Conservation (phyloP, 2,113 vertebrate genomes). For the Tachysurus fulvidraco region DNA sequence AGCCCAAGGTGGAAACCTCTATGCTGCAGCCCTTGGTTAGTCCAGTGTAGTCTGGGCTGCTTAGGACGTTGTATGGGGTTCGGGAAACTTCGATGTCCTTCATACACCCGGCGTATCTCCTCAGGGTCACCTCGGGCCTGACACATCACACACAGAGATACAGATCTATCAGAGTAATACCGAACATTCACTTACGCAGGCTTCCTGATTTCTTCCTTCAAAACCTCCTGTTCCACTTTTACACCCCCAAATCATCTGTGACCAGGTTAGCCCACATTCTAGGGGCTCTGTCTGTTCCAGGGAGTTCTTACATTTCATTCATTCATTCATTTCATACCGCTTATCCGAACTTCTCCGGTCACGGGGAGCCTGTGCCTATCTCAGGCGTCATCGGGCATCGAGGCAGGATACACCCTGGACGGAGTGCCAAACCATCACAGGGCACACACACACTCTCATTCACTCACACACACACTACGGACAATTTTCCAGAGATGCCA, state of each 20-base stretch:
- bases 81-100: constrained; percentile 95
- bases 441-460: too few relatives aligned
- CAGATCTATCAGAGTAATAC: neutral
- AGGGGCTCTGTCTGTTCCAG: neutral
- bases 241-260: neutral
- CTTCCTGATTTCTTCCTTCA: neutral
- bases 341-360: too few relatives aligned
- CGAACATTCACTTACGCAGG: too few relatives aligned
- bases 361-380: too few relatives aligned
- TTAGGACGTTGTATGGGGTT: constrained; percentile 91
- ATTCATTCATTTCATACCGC: too few relatives aligned
- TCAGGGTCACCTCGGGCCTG: constrained; percentile 89
- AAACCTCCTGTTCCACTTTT: neutral
- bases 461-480: too few relatives aligned
- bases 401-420: too few relatives aligned
- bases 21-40: constrained; percentile 91
- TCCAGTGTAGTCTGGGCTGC: constrained; percentile 91
- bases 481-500: too few relatives aligned
- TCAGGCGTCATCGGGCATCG: too few relatives aligned
- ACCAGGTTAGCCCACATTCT: neutral
- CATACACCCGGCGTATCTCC: constrained; percentile 89
- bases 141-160: constrained; percentile 32
- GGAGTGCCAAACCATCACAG: too few relatives aligned
- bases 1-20: constrained; percentile 73
- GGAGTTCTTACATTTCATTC: neutral